phyloP scores from a whole-genome alignment of 2,797 vertebrate species.

The Argentina silus region DNA sequence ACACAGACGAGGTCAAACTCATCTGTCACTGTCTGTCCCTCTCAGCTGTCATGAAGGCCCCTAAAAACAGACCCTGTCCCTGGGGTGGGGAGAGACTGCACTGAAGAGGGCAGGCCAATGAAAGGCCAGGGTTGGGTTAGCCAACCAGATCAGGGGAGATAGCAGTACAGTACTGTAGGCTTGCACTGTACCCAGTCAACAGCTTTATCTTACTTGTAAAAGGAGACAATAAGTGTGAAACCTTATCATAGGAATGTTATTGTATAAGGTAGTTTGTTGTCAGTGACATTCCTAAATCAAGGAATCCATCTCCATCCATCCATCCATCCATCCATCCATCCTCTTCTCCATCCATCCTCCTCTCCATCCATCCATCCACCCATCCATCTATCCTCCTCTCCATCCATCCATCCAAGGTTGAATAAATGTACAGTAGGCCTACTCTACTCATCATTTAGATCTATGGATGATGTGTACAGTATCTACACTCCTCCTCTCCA shows the following conservation, averaged over 20 bases:
- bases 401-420: neutral
- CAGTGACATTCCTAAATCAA: no score
- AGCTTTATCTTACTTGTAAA: no score
- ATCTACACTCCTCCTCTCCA: no score
- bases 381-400: neutral
- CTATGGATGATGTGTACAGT: no score
- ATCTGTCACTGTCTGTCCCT: conserved; percentile 36
- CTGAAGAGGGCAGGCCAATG: neutral
- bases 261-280: no score
- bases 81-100: neutral
- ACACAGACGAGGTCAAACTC: conserved; percentile 41
- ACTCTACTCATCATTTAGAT: no score
- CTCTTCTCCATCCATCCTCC: neutral
- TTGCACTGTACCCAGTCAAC: no score
- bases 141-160: no score
- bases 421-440: no score
- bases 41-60: neutral
- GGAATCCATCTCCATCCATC: conserved; percentile 11
- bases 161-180: no score
- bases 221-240: no score
- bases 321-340: conserved; percentile 21
- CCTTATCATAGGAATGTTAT: no score
- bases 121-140: neutral
- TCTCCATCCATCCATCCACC: neutral
- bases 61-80: neutral